These are phyloP conservation scores for Anseranas semipalmata DNA, from an alignment of 2,113 vertebrate species.

Conservation along the genomic window DNA sequence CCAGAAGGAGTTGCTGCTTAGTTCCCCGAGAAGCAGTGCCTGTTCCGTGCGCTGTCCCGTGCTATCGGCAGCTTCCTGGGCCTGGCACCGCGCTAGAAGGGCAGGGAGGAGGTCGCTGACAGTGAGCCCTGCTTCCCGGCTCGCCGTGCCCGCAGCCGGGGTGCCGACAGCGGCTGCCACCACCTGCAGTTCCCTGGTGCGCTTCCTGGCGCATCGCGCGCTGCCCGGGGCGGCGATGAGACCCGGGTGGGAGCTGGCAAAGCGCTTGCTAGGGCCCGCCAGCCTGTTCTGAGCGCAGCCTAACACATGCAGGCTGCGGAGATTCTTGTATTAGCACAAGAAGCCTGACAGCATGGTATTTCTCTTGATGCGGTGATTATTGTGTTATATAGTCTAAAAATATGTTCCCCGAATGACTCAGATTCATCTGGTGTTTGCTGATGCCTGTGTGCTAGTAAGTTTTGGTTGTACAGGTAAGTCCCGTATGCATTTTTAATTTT, in stretches of 20 bases:
- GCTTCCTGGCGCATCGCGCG: too few relatives aligned
- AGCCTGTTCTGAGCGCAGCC: background rate
- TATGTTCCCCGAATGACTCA: background rate
- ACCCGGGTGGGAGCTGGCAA: constrained; percentile 45
- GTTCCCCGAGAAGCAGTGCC: background rate
- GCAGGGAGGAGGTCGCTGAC: background rate
- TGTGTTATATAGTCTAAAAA: constrained; percentile 3
- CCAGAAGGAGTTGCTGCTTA: background rate
- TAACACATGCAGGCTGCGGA: constrained; percentile 14
- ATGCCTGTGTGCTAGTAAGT: background rate
- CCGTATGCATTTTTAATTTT: background rate
- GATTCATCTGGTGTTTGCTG: background rate
- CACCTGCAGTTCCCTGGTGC: background rate
- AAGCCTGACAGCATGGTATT: constrained; percentile 22
- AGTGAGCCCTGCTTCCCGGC: background rate
- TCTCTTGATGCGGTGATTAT: constrained; percentile 4
- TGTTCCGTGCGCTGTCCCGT: accelerated
- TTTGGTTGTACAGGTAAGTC: background rate
- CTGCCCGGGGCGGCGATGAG: background rate
- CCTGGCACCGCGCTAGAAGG: background rate
- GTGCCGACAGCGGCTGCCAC: background rate
- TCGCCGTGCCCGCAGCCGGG: too few relatives aligned
- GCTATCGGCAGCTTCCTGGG: accelerated
- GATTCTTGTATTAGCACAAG: constrained; percentile 18
- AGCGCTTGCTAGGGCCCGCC: background rate